phyloP scores from a whole-genome alignment of 2,113 vertebrate species.

The Urocitellus parryii region DNA sequence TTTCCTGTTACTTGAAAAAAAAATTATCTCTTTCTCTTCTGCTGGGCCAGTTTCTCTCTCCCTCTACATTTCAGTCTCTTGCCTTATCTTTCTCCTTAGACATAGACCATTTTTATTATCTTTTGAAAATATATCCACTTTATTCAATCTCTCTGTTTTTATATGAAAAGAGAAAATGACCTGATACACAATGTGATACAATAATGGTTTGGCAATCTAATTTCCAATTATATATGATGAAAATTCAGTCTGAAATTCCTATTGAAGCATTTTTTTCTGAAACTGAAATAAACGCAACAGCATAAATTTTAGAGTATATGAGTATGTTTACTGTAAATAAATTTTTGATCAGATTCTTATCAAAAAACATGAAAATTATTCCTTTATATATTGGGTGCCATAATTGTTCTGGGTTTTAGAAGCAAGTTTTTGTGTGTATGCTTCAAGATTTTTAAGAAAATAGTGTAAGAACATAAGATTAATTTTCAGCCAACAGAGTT shows the following conservation, averaged over 20 bases:
- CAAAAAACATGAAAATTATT: neutral
- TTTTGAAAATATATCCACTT: neutral
- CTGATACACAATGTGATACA: neutral
- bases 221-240: neutral
- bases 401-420: neutral
- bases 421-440: neutral
- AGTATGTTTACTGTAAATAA: neutral
- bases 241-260: neutral
- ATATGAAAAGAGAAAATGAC: neutral
- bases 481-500: neutral
- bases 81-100: neutral
- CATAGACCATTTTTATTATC: neutral
- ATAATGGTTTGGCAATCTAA: neutral
- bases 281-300: neutral
- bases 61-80: neutral
- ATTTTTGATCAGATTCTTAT: neutral
- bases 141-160: neutral
- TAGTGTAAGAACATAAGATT: neutral
- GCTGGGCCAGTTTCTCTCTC: neutral
- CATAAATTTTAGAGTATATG: neutral
- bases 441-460: neutral
- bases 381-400: neutral
- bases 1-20: neutral
- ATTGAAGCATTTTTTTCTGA: neutral
- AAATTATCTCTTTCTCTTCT: neutral